Evolutionary conservation across 2,113 vertebrate genomes (phyloP).

Genomic region (Amia ocellicauda): DNA sequence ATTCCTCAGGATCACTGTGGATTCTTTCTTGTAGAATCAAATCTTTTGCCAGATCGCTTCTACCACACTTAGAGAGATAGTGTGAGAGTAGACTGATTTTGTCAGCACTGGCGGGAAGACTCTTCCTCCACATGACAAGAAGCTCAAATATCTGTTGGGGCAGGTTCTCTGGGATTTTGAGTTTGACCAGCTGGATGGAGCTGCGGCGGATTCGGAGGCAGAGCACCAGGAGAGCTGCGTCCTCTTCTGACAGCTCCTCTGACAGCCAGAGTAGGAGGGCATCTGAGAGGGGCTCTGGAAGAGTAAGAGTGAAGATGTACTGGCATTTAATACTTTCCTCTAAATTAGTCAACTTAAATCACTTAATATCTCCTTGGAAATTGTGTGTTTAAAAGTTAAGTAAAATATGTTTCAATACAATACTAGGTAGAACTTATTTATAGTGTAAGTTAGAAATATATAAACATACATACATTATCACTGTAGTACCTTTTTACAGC

Average conservation of each 20-base stretch:
- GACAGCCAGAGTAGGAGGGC: constrained; percentile 63
- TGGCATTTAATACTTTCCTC: too few species aligned
- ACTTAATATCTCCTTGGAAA: too few species aligned
- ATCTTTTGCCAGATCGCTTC: constrained; percentile 69
- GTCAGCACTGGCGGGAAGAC: constrained; percentile 62
- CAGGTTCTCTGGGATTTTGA: constrained; percentile 65
- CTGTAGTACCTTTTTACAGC: too few species aligned
- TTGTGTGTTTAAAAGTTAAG: too few species aligned
- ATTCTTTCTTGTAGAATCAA: not conserved
- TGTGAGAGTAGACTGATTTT: constrained; percentile 67
- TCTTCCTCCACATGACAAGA: constrained; percentile 76
- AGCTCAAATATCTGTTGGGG: constrained; percentile 71
- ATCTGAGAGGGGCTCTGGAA: constrained; percentile 61
- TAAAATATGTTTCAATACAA: too few species aligned
- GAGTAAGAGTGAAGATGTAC: too few species aligned
- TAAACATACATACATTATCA: too few species aligned
- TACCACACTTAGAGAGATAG: constrained; percentile 70
- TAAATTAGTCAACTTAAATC: too few species aligned
- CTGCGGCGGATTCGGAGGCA: constrained; percentile 67
- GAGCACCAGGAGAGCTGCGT: constrained; percentile 43
- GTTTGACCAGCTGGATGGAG: constrained; percentile 70
- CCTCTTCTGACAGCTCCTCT: constrained; percentile 62
- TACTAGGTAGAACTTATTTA: too few species aligned
- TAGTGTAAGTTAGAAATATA: too few species aligned
- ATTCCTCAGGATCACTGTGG: not conserved